Evolutionary conservation across 2,888 invertebrate species (phyloP).

Genomic region (Tanypteryx hageni): DNA sequence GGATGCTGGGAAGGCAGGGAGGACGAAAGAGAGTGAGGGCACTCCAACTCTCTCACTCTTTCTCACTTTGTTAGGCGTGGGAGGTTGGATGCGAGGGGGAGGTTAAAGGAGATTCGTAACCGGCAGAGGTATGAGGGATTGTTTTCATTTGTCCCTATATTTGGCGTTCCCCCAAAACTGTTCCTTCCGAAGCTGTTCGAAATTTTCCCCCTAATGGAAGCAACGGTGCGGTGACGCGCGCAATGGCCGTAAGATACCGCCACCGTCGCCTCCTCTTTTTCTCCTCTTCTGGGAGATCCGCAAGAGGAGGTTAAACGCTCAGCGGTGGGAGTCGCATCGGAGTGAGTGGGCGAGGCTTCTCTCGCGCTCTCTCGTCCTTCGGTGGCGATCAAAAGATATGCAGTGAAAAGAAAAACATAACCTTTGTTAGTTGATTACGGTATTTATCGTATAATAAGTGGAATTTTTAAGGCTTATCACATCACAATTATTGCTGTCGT

Average conservation of each 20-base stretch:
- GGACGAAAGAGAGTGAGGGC: not conserved
- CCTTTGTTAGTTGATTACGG: not conserved
- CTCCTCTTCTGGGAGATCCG: not conserved
- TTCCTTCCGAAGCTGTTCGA: not conserved
- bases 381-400: not conserved
- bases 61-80: not conserved
- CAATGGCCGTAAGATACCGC: not conserved
- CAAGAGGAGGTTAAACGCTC: not conserved
- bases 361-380: not conserved
- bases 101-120: not conserved
- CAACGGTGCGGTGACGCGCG: not conserved
- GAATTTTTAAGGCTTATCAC: not conserved
- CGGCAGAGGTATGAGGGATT: not conserved
- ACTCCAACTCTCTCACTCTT: not conserved
- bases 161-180: constrained; percentile 24
- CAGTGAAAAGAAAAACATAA: not conserved
- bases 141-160: constrained; percentile 29
- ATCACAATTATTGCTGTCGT: not conserved
- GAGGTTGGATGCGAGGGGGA: not conserved
- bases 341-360: constrained; percentile 1
- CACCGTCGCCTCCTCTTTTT: not conserved
- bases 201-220: constrained; percentile 3
- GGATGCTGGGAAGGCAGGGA: constrained; percentile 33
- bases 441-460: too few relatives aligned
- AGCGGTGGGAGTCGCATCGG: not conserved